Base-by-base conservation (phyloP, 2,888 invertebrate species). In the Macaria notata region DNA sequence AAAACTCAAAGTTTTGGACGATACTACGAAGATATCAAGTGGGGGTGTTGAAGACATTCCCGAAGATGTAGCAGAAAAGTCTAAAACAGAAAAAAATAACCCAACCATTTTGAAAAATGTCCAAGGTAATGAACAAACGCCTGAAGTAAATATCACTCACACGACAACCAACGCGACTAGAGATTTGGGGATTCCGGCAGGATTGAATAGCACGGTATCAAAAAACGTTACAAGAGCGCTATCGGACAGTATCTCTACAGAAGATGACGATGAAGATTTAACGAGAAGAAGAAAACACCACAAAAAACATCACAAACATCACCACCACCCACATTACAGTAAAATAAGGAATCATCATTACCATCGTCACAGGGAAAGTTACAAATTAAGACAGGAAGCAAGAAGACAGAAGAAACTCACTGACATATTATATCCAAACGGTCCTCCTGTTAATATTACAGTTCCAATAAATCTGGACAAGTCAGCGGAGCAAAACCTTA, bases 381-480 rank as follows among this genome's bases (percentile, higher is more conserved):
- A 51, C 8, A 50, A 49, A 7, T 38, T 9, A 9, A 49, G 8
- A 9, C 51, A 55, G 45, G 39, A 44, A 43, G 29, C 42, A n/a
- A n/a, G n/a, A 31, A 9, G 38, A 31, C 45, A 55, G 31, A 36
- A 45, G 29, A 55, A 51, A 9, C 8, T 59, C 4, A 36, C 44
- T 4, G 9, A 50, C 31, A 51, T 59, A 44, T 9, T 59, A 33
- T 59, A 59, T 4, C 59, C 59, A 0, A 59, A 55, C 29, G 59
- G 59, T 1, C 19, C 55, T 19, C 47, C 48, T 1, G n/a, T 31
- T 0, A 33, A 43, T 5, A 29, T 45, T 3, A 6, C 3, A 0
- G 42, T 59, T 4, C 36, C 50, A 9, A 45, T 59, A 42, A 36
- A 36, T 7, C 7, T 36, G 33, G 31, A 51, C 7, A 3, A 31